Conservation (phyloP, 2,113 vertebrate genomes). For the Azemiops feae region DNA sequence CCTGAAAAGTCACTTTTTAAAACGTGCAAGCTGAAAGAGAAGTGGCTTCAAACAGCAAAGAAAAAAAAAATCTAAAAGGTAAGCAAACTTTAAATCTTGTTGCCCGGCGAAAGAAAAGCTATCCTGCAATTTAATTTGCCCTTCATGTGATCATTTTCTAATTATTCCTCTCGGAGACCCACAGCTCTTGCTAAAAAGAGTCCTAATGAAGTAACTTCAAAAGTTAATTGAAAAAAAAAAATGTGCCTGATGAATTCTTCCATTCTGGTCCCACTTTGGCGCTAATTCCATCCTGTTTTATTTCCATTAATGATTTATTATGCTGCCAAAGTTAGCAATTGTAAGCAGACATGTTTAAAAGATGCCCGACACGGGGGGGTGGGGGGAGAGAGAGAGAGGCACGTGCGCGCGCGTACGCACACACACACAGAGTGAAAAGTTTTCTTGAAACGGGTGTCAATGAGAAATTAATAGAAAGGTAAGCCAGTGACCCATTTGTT, state of each 20-base stretch:
- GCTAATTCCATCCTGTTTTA: background rate
- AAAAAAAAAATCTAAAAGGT: background rate
- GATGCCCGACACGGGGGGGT: background rate
- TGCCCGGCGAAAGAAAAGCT: background rate
- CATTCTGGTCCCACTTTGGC: background rate
- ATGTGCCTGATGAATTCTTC: background rate
- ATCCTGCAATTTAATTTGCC: background rate
- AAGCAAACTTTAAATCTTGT: background rate
- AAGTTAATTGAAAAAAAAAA: background rate
- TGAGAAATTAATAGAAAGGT: background rate
- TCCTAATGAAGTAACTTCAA: background rate
- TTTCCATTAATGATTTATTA: background rate
- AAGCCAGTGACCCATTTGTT: background rate
- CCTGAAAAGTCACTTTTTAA: background rate
- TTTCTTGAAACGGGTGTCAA: background rate
- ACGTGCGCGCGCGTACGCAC: no score
- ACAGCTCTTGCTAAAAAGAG: background rate
- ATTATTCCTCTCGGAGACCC: background rate
- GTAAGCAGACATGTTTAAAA: background rate
- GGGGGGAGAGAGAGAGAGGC: no score
- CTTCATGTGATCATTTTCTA: background rate
- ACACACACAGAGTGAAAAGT: background rate
- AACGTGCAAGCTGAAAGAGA: background rate
- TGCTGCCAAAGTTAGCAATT: background rate
- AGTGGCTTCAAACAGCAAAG: background rate